A percentile compares a stretch with the other conserved stretches of the same genome.
These are phyloP conservation scores for Alfaro cultratus DNA, from an alignment of 2,797 vertebrate species.

Conservation along the genomic window DNA sequence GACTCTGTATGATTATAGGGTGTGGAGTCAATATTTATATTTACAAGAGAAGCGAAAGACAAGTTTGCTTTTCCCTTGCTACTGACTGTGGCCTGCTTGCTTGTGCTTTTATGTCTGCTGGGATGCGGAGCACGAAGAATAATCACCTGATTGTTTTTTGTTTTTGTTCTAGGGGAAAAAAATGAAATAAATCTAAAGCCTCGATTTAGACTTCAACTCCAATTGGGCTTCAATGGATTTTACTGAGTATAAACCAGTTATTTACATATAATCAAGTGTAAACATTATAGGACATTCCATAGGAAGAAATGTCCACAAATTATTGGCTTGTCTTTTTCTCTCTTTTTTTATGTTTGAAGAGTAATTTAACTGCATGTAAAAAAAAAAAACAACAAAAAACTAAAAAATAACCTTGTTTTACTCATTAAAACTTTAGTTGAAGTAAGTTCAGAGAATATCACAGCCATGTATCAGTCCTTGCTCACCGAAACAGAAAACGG, in stretches of 20 bases:
- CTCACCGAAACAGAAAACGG: background rate
- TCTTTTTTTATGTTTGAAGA: background rate
- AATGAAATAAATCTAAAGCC: background rate
- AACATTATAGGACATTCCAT: background rate
- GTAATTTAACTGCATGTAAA: background rate
- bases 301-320: background rate
- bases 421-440: background rate
- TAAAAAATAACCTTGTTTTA: background rate
- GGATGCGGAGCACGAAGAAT: background rate
- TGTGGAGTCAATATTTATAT: conserved; percentile 82
- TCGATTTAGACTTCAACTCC: background rate
- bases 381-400: too few species aligned
- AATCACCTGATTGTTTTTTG: background rate
- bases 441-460: background rate
- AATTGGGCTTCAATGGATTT: background rate
- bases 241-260: background rate
- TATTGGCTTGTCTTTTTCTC: background rate
- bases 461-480: too few species aligned
- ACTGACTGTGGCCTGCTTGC: background rate
- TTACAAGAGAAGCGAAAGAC: conserved; percentile 67
- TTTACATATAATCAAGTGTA: background rate
- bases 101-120: background rate
- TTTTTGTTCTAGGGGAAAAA: background rate
- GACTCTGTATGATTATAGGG: conserved; percentile 79
- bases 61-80: conserved; percentile 58